Conservation (phyloP, 1,140 invertebrate genomes). For the Nasonia longicornis region DNA sequence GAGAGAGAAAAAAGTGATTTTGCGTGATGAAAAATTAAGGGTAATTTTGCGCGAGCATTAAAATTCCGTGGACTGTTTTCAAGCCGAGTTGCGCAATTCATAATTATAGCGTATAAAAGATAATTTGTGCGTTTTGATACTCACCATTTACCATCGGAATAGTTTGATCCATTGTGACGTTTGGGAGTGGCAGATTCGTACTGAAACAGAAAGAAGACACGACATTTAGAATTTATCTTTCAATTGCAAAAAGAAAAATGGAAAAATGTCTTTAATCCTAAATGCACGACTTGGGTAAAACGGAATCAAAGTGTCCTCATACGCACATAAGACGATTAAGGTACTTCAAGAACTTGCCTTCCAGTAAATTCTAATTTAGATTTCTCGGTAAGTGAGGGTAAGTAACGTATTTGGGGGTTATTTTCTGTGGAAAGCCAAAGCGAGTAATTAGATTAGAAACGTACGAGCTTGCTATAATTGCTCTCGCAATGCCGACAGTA, state of each 20-base stretch:
- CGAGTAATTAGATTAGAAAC: conserved; percentile 11
- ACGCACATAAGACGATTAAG: conserved; percentile 46
- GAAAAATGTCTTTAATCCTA: not conserved
- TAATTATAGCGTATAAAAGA: not conserved
- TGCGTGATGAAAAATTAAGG: not conserved
- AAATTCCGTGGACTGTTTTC: not conserved
- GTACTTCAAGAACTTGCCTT: conserved; percentile 50
- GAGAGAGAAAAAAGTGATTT: not conserved
- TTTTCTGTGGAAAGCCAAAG: conserved; percentile 24
- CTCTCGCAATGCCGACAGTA: not conserved
- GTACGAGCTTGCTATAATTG: conserved; percentile 1
- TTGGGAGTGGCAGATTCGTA: conserved; percentile 57
- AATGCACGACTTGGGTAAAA: not conserved
- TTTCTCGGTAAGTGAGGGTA: conserved; percentile 44
- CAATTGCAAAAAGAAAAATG: too few species aligned
- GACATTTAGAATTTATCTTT: not conserved
- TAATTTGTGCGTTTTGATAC: conserved; percentile 33
- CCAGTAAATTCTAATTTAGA: conserved; percentile 62
- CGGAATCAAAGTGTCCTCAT: not conserved
- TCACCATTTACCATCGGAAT: conserved; percentile 55
- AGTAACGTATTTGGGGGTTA: not conserved
- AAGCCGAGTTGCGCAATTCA: not conserved
- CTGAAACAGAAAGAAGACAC: conserved; percentile 54
- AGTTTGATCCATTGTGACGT: conserved; percentile 60
- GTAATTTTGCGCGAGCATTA: not conserved